Conservation (phyloP, 1,140 invertebrate genomes). For the Neelides sp. region DNA sequence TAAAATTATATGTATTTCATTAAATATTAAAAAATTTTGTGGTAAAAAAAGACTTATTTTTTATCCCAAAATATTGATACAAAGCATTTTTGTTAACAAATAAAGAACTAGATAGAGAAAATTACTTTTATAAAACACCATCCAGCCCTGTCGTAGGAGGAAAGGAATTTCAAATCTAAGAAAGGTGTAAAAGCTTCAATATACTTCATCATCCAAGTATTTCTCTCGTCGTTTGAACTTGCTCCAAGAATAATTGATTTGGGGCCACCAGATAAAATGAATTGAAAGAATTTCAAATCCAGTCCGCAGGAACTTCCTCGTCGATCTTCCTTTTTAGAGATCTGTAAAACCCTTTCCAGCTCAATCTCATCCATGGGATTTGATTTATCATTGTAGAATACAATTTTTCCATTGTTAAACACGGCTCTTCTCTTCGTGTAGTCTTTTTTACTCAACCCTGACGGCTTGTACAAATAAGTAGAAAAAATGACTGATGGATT, state of each 20-base stretch:
- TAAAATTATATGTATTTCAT: no score
- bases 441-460: slow-evolving; percentile 23
- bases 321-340: slow-evolving; percentile 21
- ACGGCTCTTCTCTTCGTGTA: slow-evolving; percentile 20
- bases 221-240: slow-evolving; percentile 42
- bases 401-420: slow-evolving; percentile 17
- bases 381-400: slow-evolving; percentile 23
- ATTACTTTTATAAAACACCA: slow-evolving; percentile 55
- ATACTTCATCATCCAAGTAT: slow-evolving; percentile 54
- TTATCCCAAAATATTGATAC: neutral
- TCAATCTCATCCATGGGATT: slow-evolving; percentile 11
- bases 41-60: slow-evolving; percentile 2
- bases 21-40: slow-evolving; percentile 12
- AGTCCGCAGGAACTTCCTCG: slow-evolving; percentile 40
- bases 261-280: slow-evolving; percentile 38
- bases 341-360: slow-evolving; percentile 17
- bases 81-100: neutral
- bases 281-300: slow-evolving; percentile 46
- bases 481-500: slow-evolving; percentile 14
- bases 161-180: slow-evolving; percentile 46
- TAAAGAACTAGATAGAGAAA: neutral
- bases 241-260: slow-evolving; percentile 40
- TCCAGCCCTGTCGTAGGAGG: slow-evolving; percentile 48
- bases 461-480: slow-evolving; percentile 17
- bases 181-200: slow-evolving; percentile 47